Conservation (phyloP, 64 coral and sea anemone species). For the Stylophora pistillata region DNA sequence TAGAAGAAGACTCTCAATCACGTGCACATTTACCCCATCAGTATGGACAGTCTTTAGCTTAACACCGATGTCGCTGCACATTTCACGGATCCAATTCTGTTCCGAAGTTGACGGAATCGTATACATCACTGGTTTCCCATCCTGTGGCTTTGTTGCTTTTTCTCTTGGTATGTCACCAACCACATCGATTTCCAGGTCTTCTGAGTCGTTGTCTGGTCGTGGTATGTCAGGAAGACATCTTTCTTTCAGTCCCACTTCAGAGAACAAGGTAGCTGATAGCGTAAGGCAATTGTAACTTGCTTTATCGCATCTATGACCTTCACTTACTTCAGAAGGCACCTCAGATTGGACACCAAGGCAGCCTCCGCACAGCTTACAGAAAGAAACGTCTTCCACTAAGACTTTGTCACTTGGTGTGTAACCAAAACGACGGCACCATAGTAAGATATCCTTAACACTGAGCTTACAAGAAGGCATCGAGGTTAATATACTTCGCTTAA, state of each 20-base stretch:
- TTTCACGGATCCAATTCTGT: conserved; percentile 66
- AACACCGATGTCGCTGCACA: conserved; percentile 69
- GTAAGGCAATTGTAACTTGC: conserved; percentile 19
- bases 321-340: neutral
- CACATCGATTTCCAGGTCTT: conserved; percentile 82
- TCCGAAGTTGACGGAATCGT: conserved; percentile 40
- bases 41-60: conserved; percentile 39
- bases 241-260: conserved; percentile 56
- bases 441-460: conserved; percentile 68
- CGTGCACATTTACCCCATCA: conserved; percentile 50
- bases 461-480: conserved; percentile 27
- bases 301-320: conserved; percentile 23
- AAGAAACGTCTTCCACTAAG: neutral
- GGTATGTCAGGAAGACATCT: conserved; percentile 41
- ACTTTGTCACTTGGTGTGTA: conserved; percentile 56
- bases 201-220: neutral
- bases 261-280: conserved; percentile 18
- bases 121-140: conserved; percentile 13
- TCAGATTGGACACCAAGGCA: neutral
- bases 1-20: conserved; percentile 66
- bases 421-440: conserved; percentile 79
- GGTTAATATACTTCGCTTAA: conserved; percentile 37
- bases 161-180: conserved; percentile 25
- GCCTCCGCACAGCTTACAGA: conserved; percentile 58
- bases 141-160: neutral